Evolutionary conservation across 2,888 invertebrate genomes (phyloP), one percentile per base, ranked within the genome.

Genomic region (Saturnia pavonia): DNA sequence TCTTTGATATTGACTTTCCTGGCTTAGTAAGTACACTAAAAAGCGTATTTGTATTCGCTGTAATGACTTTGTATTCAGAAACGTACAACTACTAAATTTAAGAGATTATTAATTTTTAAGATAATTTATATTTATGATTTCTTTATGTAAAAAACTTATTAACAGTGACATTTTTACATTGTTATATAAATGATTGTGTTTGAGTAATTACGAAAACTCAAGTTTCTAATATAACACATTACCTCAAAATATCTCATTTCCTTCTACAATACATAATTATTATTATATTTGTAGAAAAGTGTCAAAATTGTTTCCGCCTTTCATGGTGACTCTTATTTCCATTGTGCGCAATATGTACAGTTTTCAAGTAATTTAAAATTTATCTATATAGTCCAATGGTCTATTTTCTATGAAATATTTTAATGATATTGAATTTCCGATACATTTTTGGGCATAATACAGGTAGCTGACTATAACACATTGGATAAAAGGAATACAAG

Each of bases 201-300:
- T 19, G 4, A 34, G 14, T 63, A 27, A 19, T 63, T 27, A 63
- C 63, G 27, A 34, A 34, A 63, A 40, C n/a, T 54, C 25, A n/a
- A 57, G n/a, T 65, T 11, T 65, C 65, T 40, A 40, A 65, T 40
- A 11, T 19, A 65, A 40, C 65, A n/a, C 22, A 9, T 40, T 65
- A n/a, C 7, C 40, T 40, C 14, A 1, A 34, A 65, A 9, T 65
- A 65, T 40, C 34, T 2, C 40, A 40, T 40, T 19, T n/a, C n/a
- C n/a, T n/a, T n/a, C n/a, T n/a, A n/a, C n/a, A 12, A 27, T n/a
- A 40, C 19, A n/a, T 65, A 40, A 19, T 40, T n/a, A n/a, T 9
- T 34, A 40, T 19, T 40, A 1, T 65, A 40, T 65, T 65, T 65
- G 65, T 65, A 65, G 65, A 65, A 65, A 65, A 40, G 65, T 65